A percentile compares a stretch with the other conserved stretches of the same genome.
These are phyloP conservation scores for Cromileptes altivelis DNA, from an alignment of 2,113 vertebrate species.

Conservation along the genomic window DNA sequence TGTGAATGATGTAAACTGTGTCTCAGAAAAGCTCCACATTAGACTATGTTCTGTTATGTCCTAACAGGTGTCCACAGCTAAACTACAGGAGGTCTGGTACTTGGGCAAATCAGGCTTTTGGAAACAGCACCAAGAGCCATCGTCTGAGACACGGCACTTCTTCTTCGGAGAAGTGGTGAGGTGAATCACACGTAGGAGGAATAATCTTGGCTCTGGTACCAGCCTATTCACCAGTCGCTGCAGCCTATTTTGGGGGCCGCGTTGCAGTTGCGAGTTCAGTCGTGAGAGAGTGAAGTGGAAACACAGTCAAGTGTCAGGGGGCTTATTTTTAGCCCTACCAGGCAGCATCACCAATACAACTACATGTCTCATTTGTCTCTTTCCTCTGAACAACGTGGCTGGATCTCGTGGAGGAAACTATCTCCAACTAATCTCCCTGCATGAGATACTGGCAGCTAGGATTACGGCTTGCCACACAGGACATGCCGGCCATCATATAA, in stretches of 20 bases:
- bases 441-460: constrained; percentile 63
- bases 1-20: not conserved
- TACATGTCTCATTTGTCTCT: constrained; percentile 69
- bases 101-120: not conserved
- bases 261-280: constrained; percentile 77
- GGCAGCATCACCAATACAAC: constrained; percentile 81
- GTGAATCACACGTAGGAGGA: constrained; percentile 78
- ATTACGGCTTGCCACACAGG: constrained; percentile 54
- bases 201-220: constrained; percentile 66
- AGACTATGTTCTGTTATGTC: constrained; percentile 3
- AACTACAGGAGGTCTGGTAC: constrained; percentile 15
- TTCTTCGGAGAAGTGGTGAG: constrained; percentile 66
- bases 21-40: not conserved
- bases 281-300: constrained; percentile 84
- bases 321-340: constrained; percentile 84
- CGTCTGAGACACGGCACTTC: constrained; percentile 38
- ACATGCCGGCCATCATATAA: constrained; percentile 55
- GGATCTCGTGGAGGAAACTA: constrained; percentile 64
- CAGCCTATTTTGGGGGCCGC: constrained; percentile 81
- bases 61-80: not conserved
- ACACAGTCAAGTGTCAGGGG: constrained; percentile 84
- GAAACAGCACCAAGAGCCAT: constrained; percentile 13
- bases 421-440: constrained; percentile 64
- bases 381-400: constrained; percentile 60
- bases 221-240: constrained; percentile 71